These are phyloP conservation scores for Etheostoma spectabile DNA, from an alignment of 2,113 vertebrate species.

Conservation along the genomic window DNA sequence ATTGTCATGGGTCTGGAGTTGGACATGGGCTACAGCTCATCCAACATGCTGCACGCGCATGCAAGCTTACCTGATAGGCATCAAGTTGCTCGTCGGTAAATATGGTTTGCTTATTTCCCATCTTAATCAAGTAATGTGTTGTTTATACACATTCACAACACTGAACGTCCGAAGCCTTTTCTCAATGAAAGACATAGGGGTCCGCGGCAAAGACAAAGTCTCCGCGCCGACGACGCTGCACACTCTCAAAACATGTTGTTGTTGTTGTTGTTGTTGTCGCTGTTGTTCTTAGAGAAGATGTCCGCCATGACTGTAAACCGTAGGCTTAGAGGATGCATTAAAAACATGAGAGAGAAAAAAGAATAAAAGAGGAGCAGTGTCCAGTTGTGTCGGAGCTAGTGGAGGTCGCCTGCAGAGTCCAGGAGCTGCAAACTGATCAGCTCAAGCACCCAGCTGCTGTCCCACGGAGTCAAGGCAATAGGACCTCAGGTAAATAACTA, in stretches of 20 bases:
- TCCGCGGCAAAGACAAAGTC: conserved; percentile 68
- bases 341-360: not conserved
- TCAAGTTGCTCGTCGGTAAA: conserved; percentile 97
- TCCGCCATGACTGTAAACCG: conserved; percentile 57
- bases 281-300: conserved; percentile 43
- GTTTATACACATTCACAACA: conserved; percentile 85
- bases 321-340: not conserved
- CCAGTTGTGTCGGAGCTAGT: not conserved
- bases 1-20: not conserved
- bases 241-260: conserved; percentile 43
- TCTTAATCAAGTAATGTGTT: conserved; percentile 85
- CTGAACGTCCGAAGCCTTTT: conserved; percentile 81
- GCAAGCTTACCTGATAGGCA: conserved; percentile 91
- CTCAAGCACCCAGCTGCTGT: conserved; percentile 53
- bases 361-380: not conserved
- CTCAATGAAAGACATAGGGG: conserved; percentile 85
- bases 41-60: conserved; percentile 8
- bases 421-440: conserved; percentile 43
- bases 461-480: conserved; percentile 47
- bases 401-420: not conserved
- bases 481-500: conserved; percentile 52
- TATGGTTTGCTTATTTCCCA: conserved; percentile 97
- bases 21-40: not conserved
- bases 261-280: not conserved
- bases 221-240: conserved; percentile 55